A percentile compares a stretch with the other conserved stretches of the same genome.
Evolutionary conservation across 2,113 vertebrate species (phyloP).

Genomic region (Melanotaenia duboulayi): DNA sequence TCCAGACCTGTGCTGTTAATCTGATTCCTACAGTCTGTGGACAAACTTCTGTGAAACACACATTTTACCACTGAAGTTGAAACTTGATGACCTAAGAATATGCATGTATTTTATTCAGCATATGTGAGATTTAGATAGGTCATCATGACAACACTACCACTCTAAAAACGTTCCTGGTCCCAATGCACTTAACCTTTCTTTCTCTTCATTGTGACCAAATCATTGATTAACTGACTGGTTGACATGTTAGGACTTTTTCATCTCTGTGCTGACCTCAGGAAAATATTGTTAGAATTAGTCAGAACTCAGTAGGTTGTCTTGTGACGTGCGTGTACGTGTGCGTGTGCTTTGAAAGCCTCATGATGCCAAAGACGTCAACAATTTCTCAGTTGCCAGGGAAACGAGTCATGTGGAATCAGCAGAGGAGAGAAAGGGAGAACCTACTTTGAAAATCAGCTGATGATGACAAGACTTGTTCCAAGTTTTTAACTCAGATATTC

Average conservation of each 20-base stretch:
- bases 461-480: neutral
- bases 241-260: neutral
- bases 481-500: neutral
- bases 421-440: conserved; percentile 27
- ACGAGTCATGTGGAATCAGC: conserved; percentile 59
- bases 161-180: neutral
- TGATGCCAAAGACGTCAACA: conserved; percentile 64
- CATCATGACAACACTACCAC: too few relatives aligned
- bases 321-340: conserved; percentile 49
- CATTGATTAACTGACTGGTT: conserved; percentile 39
- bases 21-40: neutral
- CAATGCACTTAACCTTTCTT: neutral
- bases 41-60: neutral
- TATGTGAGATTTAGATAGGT: neutral
- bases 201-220: neutral
- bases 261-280: conserved; percentile 12
- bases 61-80: neutral
- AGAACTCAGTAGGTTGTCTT: conserved; percentile 40
- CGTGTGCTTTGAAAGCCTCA: conserved; percentile 44
- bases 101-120: too few relatives aligned
- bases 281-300: conserved; percentile 16
- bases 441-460: conserved; percentile 57
- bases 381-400: conserved; percentile 42
- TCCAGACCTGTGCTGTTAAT: neutral
- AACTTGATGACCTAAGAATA: neutral